Evolutionary conservation across 2,113 vertebrate genomes (phyloP).

Genomic region (Anhinga rufa): DNA sequence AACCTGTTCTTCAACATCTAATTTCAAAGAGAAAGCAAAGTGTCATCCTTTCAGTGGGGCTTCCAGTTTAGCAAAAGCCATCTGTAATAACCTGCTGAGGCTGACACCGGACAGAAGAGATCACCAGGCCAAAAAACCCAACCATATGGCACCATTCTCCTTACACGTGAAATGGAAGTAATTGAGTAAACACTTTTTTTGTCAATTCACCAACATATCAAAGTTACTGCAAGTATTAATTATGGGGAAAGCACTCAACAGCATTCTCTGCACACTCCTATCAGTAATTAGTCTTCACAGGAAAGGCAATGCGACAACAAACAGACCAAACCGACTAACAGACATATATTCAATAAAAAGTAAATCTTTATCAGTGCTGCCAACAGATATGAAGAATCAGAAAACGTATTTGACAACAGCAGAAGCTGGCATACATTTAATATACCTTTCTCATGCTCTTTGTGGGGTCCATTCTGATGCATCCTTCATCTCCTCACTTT

Average conservation of each 20-base stretch:
- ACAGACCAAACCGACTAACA: background rate
- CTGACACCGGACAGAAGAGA: background rate
- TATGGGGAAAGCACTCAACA: background rate
- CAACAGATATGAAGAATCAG: background rate
- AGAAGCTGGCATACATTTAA: background rate
- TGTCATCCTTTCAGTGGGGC: background rate
- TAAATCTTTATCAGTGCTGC: background rate
- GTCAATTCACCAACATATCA: background rate
- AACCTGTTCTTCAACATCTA: background rate
- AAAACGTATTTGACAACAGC: constrained; percentile 6
- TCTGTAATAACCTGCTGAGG: background rate
- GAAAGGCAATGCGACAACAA: background rate
- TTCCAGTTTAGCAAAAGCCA: background rate
- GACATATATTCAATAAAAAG: background rate
- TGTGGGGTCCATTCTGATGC: background rate
- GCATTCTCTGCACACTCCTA: background rate
- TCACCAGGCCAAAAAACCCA: background rate
- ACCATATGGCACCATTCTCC: background rate
- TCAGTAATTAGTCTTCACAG: background rate
- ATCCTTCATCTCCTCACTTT: constrained; percentile 11
- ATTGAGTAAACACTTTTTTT: background rate
- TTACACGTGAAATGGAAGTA: background rate
- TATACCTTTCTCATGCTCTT: background rate
- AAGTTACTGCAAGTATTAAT: background rate
- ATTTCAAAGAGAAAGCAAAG: background rate